phyloP scores from a whole-genome alignment of 2,797 vertebrate genomes.

The Danionella dracula region DNA sequence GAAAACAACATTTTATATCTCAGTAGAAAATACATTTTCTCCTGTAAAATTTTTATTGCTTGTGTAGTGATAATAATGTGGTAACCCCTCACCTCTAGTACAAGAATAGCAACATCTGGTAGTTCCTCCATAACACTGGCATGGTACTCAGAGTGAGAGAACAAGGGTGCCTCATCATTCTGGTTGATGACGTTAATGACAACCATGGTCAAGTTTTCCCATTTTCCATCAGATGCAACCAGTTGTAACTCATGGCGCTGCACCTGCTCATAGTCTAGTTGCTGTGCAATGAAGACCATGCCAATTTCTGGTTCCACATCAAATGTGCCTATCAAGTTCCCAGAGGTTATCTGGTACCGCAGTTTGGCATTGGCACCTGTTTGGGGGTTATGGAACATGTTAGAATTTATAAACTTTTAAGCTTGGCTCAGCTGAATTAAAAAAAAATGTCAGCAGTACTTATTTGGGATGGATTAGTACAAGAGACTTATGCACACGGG shows the following conservation, averaged over 20 bases:
- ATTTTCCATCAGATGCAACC: slow-evolving; percentile 86
- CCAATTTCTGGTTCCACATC: slow-evolving; percentile 84
- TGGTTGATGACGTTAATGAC: slow-evolving; percentile 75
- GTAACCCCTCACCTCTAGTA: slow-evolving; percentile 76
- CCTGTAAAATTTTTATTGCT: too few species aligned
- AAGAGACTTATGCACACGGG: neutral
- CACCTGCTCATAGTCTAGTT: slow-evolving; percentile 81
- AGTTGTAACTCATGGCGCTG: slow-evolving; percentile 73
- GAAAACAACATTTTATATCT: too few species aligned
- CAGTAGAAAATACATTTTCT: too few species aligned
- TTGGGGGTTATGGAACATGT: slow-evolving; percentile 10
- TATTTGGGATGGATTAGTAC: slow-evolving; percentile 29
- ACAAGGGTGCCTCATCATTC: slow-evolving; percentile 84
- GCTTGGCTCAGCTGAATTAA: slow-evolving; percentile 14
- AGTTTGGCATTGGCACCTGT: slow-evolving; percentile 81
- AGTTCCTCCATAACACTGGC: slow-evolving; percentile 75
- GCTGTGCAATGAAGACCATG: slow-evolving; percentile 76
- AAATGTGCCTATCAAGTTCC: slow-evolving; percentile 78
- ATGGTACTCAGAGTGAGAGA: slow-evolving; percentile 77
- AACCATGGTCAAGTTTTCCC: slow-evolving; percentile 83
- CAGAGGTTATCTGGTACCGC: slow-evolving; percentile 83
- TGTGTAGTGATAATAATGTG: too few species aligned
- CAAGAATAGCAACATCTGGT: slow-evolving; percentile 69
- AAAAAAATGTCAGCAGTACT: slow-evolving; percentile 16
- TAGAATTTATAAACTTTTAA: slow-evolving; percentile 24